Base-by-base conservation (phyloP, 2,888 invertebrate species). In the Helicoverpa assulta region DNA sequence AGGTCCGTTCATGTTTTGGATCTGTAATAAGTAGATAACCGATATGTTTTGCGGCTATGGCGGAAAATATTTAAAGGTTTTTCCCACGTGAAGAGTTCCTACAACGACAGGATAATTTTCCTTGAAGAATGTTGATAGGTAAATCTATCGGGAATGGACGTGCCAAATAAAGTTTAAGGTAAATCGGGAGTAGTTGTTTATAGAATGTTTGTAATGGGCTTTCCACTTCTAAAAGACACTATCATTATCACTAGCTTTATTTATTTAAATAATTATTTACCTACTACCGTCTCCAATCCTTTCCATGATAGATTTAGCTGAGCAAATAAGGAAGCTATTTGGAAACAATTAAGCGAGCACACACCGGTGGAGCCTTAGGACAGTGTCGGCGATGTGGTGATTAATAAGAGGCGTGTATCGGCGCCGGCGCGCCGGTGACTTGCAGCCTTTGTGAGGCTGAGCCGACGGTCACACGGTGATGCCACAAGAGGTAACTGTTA, bases 401-500 rank as follows among this genome's bases (percentile, higher is more conserved):
- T 86, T 93, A 95, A 94, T 95, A 91, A 93, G 90, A 87, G 89
- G 90, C 80, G 84, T 83, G 87, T 64, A 58, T 53, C 67, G 70
- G 82, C 83, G 89, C 91, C 91, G 92, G 93, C 91, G 82, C 83
- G 92, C 87, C 92, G 84, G 85, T 95, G 95, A 95, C 95, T 95
- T 95, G 95, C 95, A 78, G 78, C 76, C 83, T 79, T 82, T 81
- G 84, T 74, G 78, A 73, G 70, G 79, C 50, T 67, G 69, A 52
- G 65, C 80, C 88, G 84, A 73, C 88, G 82, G 84, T 89, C 90
- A 84, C 90, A 89, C 89, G 86, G 84, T 77, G 67, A 62, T 62
- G 57, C 56, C 52, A 57, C 52, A 56, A 47, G 52, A 21, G 52
- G 21, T 53, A 21, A 47, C 47, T 62, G 21, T 47, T 57, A 60